Conservation (phyloP, 2,113 vertebrate species). For the Macrotis lagotis region DNA sequence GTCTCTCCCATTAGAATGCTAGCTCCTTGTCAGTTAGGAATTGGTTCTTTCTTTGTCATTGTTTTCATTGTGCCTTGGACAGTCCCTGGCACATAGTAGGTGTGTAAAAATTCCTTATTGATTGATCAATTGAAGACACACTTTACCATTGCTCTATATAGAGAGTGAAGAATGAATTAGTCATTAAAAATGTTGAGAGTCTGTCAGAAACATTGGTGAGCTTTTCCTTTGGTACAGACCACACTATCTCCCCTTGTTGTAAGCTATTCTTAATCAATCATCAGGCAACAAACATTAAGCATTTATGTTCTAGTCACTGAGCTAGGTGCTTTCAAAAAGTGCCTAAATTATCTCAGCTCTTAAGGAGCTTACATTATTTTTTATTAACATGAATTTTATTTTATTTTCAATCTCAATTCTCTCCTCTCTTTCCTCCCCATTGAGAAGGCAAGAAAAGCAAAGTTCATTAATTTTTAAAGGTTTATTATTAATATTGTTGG, state of each 20-base stretch:
- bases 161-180: not conserved
- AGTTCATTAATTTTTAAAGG: not conserved
- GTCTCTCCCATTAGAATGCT: not conserved
- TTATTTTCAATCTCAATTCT: not conserved
- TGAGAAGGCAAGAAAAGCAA: not conserved
- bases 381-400: not conserved
- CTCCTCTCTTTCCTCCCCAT: not conserved
- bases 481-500: not conserved
- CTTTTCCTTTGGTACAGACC: not conserved
- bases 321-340: not conserved
- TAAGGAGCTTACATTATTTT: not conserved
- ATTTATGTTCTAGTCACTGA: not conserved
- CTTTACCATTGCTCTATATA: not conserved
- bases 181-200: not conserved
- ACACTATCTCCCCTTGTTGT: not conserved
- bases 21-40: not conserved
- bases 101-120: not conserved
- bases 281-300: not conserved
- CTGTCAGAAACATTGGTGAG: not conserved
- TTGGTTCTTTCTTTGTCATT: not conserved
- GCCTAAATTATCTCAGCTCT: not conserved
- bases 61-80: not conserved
- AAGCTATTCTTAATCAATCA: not conserved
- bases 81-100: not conserved
- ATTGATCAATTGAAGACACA: not conserved